Base-by-base conservation (phyloP, 37 sponge, comb jelly and placozoan species). In the Ephydatia muelleri region DNA sequence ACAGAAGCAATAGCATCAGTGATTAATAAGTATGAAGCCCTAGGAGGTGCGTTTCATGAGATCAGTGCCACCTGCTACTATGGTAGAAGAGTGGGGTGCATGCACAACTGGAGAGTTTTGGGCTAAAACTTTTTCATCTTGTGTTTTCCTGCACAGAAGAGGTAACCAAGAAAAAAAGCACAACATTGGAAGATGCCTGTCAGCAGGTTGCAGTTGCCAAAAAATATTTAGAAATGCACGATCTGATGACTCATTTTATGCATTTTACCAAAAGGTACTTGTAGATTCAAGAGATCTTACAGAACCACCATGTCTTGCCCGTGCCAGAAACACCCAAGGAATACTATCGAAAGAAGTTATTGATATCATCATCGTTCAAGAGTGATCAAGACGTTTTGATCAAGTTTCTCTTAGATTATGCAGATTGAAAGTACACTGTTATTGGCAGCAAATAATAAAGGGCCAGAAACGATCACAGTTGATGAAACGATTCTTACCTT, bases 61-160 rank as follows among this genome's bases (percentile, higher is more conserved):
- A 79, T 86, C 22, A 74, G 14, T 73, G 48, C 47, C 36, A 21
- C 70, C 30, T 49, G 43, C 47, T 28, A 83, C 32, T 67, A 67
- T 36, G 67, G 57, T 40, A 21, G 39, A 34, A 86, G 70, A 67
- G 91, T 86, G 83, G 83, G 38, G 25, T 27, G 31, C 65, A 75
- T 23, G 57, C 75, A 34, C 31, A 30, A 70, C 86, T 89, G 81
- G 81, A 84, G 65, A 76, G 75, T 65, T 93, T 90, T 84, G 89
- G 93, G 3, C 78, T 85, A 39, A 73, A 83, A 33, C 75, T 83
- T 32, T 48, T 31, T 6, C 74, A 75, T 75, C 64, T 83, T 32
- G 33, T 83, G 22, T 83, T 83, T 43, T 69, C 72, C n/a, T n/a
- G 29, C 37, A 77, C 34, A 14, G 74, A 73, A 11, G 36, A 82